Conservation (phyloP, 1,140 invertebrate species). For the Drosophila rufa region DNA sequence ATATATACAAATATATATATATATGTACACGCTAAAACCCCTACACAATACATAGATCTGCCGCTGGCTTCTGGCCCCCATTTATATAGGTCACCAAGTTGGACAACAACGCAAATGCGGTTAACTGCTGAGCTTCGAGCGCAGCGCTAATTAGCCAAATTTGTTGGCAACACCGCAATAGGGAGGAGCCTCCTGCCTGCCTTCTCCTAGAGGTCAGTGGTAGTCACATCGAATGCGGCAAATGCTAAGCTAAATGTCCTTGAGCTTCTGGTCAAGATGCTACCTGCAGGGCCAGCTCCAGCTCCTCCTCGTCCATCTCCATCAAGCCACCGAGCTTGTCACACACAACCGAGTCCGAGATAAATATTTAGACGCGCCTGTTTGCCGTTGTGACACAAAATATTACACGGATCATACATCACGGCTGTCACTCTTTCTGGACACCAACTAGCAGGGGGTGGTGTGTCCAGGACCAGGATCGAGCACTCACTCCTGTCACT, state of each 20-base stretch:
- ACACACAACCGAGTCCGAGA: slow-evolving; percentile 38
- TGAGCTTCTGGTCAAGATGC: slow-evolving; percentile 1
- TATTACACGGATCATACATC: slow-evolving; percentile 79
- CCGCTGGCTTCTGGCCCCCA: no score
- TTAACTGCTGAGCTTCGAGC: slow-evolving; percentile 12
- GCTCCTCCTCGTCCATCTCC: slow-evolving; percentile 26
- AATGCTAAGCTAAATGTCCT: not conserved
- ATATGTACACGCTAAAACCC: not conserved
- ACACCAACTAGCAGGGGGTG: not conserved
- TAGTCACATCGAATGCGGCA: slow-evolving; percentile 4
- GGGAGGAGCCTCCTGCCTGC: not conserved
- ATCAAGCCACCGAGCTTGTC: slow-evolving; percentile 40
- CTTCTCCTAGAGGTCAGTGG: not conserved
- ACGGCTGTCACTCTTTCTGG: slow-evolving; percentile 57
- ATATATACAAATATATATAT: not conserved
- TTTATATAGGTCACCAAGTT: slow-evolving; percentile 13
- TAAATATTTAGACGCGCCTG: slow-evolving; percentile 77
- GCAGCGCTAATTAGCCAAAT: slow-evolving; percentile 21
- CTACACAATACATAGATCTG: slow-evolving; percentile 11
- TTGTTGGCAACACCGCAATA: slow-evolving; percentile 13
- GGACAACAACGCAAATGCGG: slow-evolving; percentile 11
- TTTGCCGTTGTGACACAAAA: slow-evolving; percentile 78
- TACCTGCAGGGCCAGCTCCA: not conserved
- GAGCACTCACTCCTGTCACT: not conserved
- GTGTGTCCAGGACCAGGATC: not conserved